Evolutionary conservation across 2,797 vertebrate genomes (phyloP), one percentile per base, ranked within the genome.

Genomic region (Trematomus bernacchii): DNA sequence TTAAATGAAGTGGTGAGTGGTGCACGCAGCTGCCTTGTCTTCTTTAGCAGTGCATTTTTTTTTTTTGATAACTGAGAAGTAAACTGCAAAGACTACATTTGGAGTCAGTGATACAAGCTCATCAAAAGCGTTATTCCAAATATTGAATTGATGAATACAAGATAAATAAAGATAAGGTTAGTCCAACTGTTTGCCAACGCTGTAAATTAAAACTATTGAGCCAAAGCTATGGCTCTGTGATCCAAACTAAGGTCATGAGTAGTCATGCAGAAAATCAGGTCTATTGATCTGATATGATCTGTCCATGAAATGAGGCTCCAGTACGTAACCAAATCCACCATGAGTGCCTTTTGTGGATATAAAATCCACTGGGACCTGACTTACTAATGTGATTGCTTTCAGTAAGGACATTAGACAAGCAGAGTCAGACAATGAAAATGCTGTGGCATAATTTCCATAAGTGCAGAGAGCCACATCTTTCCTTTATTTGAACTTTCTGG

Each of bases 271-370:
- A 53, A 62, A 69, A 69, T 59, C 62, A 53, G 46, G 52, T 71
- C 2, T 74, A 92, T 90, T 77, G 89, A 91, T 87, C 59, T 57
- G 57, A 80, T 73, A 78, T 77, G 64, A 91, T 83, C 79, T 43
- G 7, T 42, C 85, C 72, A 73, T 84, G 53, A 80, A 67, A 79
- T 62, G 66, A 76, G 63, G 70, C 72, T 75, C 57, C 63, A 79
- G 61, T 14, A 30, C 71, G 82, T 69, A 79, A 85, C 73, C 59
- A 63, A 86, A 89, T 85, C 85, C 79, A 61, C 65, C 59, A 69
- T 63, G 27, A 85, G 68, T 60, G 57, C 73, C 80, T 75, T 74
- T 23, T 66, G 78, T 76, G 75, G 61, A 80, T 72, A 67, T 14
- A 50, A 80, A 86, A 79, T 71, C 79, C 77, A 71, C 55, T 63